phyloP scores from a whole-genome alignment of 2,797 vertebrate genomes.

The Cyclura pinguis region DNA sequence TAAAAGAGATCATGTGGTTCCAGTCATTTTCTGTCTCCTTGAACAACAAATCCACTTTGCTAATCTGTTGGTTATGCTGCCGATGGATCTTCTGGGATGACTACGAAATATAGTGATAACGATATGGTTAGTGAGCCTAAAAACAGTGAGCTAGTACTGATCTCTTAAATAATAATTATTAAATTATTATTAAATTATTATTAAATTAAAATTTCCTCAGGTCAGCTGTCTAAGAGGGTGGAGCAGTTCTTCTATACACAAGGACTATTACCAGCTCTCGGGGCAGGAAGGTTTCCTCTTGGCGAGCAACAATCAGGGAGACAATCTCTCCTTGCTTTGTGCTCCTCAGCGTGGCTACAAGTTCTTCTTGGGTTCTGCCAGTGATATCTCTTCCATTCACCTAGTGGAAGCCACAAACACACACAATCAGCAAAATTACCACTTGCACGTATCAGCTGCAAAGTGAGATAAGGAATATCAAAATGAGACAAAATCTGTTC shows the following conservation, averaged over 20 bases:
- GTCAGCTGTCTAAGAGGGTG: slow-evolving; percentile 11
- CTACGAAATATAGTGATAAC: slow-evolving; percentile 61
- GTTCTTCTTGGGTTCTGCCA: slow-evolving; percentile 92
- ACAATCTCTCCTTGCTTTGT: slow-evolving; percentile 94
- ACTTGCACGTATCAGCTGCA: neutral
- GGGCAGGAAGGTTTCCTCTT: slow-evolving; percentile 92
- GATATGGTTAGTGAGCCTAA: slow-evolving; percentile 10
- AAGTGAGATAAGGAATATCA: neutral
- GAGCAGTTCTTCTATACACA: slow-evolving; percentile 9
- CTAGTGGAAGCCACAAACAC: slow-evolving; percentile 71
- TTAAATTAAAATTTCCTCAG: slow-evolving; percentile 17
- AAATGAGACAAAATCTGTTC: neutral
- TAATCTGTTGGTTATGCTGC: slow-evolving; percentile 48
- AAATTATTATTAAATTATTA: neutral
- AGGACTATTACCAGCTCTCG: slow-evolving; percentile 91
- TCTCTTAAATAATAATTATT: slow-evolving; percentile 36
- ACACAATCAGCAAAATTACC: neutral
- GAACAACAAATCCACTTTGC: slow-evolving; percentile 59
- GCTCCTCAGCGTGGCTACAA: slow-evolving; percentile 93
- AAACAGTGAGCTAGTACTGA: neutral
- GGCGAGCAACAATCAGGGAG: slow-evolving; percentile 88
- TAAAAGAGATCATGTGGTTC: slow-evolving; percentile 55
- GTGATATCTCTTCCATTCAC: slow-evolving; percentile 93
- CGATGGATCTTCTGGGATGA: slow-evolving; percentile 63
- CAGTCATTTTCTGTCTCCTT: slow-evolving; percentile 45